Evolutionary conservation across 2,113 vertebrate species (phyloP), one percentile per base, ranked within the genome.

Genomic region (Theristicus caerulescens): DNA sequence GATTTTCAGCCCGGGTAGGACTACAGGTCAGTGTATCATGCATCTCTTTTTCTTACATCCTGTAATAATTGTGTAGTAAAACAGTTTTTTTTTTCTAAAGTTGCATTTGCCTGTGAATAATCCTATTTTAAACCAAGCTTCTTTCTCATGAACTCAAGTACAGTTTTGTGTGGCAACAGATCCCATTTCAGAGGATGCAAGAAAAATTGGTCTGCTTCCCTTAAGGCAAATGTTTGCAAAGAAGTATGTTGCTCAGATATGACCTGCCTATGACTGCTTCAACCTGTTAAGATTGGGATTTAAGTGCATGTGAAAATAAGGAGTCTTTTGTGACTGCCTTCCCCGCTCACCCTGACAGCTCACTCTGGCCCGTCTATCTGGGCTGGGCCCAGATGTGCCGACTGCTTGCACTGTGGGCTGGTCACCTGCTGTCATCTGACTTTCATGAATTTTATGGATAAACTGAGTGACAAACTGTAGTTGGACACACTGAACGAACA

Each of bases 381-480:
- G 20, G 46, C 2, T 79, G 66, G 26, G 10, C 57, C 26, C 47
- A 7, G 22, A 7, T 1, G 19, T 10, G 2, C 2, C 32, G 3
- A 8, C 16, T 4, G 49, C 67, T 72, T 3, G 2, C 16, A 0
- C 4, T 0, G 1, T 5, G 25, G 44, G 17, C 17, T 31, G 49
- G 20, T n/a, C 24, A 2, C 32, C 38, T 0, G 1, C 21, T 2
- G 8, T 14, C 52, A 11, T 10, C 31, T 26, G 42, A 11, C 66
- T 55, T 24, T 1, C 19, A 62, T 32, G 24, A 14, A 3, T 25
- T 10, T 32, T 24, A 2, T 1, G 40, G 58, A 7, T 14, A 44
- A 55, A 52, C 44, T 1, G 0, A 34, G 27, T 4, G 34, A 21
- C 31, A 49, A 42, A 42, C 15, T 10, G 0, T 0, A 16, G 52